Evolutionary conservation across 2,888 invertebrate species (phyloP).

Genomic region (Ectemnius continuus): DNA sequence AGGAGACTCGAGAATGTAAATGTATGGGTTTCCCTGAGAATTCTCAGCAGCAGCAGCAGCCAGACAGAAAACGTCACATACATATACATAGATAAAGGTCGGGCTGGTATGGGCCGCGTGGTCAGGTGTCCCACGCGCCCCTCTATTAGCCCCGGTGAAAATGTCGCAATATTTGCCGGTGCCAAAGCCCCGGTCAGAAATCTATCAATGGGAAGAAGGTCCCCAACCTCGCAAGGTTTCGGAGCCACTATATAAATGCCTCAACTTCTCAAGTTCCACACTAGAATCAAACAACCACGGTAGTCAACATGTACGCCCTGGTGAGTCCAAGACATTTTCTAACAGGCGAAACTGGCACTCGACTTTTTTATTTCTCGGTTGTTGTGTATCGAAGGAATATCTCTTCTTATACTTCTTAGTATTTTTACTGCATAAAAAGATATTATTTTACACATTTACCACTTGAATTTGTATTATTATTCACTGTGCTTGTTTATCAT

Average conservation of each 20-base stretch:
- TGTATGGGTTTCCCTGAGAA: not conserved
- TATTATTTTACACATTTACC: no score
- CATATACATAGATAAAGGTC: slow-evolving; percentile 24
- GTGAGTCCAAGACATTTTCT: slow-evolving; percentile 46
- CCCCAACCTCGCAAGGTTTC: slow-evolving; percentile 60
- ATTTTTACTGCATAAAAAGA: no score
- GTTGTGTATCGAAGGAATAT: no score
- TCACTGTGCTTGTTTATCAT: no score
- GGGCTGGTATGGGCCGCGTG: slow-evolving; percentile 19
- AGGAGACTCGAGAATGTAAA: not conserved
- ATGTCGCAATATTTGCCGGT: slow-evolving; percentile 49
- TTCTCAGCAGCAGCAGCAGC: not conserved
- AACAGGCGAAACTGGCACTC: no score
- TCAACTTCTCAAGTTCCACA: slow-evolving; percentile 43
- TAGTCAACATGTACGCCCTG: slow-evolving; percentile 61
- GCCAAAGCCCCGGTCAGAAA: slow-evolving; percentile 49
- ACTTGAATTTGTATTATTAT: no score
- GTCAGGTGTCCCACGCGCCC: slow-evolving; percentile 24
- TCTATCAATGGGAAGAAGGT: slow-evolving; percentile 62
- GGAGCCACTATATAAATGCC: slow-evolving; percentile 63
- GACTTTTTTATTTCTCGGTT: no score
- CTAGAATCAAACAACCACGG: slow-evolving; percentile 54
- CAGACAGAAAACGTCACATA: slow-evolving; percentile 6
- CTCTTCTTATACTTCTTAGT: no score
- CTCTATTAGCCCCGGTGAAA: slow-evolving; percentile 45